These are phyloP conservation scores for Nanorana parkeri DNA, from an alignment of 2,113 vertebrate species.

Conservation along the genomic window DNA sequence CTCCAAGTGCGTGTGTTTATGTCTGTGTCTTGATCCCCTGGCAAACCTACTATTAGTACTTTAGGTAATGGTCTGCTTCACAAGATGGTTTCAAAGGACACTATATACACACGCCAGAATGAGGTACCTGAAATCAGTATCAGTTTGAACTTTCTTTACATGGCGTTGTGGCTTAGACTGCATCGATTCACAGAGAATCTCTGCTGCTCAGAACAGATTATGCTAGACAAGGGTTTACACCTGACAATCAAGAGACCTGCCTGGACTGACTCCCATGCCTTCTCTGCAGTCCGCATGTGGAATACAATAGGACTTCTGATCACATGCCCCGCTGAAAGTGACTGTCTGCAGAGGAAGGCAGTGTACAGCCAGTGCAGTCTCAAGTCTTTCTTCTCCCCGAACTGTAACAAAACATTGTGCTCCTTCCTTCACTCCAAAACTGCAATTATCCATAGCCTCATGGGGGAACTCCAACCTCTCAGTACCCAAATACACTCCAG, in stretches of 20 bases:
- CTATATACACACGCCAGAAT: not conserved
- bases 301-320: conserved; percentile 14
- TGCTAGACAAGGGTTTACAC: conserved; percentile 17
- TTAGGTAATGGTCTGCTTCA: not conserved
- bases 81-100: conserved; percentile 16
- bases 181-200: conserved; percentile 5
- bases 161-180: not conserved
- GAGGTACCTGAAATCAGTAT: conserved; percentile 13
- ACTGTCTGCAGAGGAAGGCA: not conserved
- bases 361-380: conserved; percentile 11
- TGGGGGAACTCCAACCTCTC: conserved; percentile 18
- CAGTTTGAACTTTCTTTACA: not conserved
- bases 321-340: not conserved
- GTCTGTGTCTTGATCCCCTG: not conserved
- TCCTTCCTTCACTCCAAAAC: conserved; percentile 20
- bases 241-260: conserved; percentile 51
- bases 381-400: not conserved
- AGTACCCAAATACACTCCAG: conserved; percentile 42
- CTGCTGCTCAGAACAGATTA: conserved; percentile 11
- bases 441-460: conserved; percentile 4
- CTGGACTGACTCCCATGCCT: not conserved
- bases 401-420: not conserved
- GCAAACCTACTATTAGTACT: not conserved
- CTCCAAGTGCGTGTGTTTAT: not conserved
- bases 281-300: conserved; percentile 17